Conservation (phyloP, 1,140 invertebrate species). For the Papilio polyxenes region DNA sequence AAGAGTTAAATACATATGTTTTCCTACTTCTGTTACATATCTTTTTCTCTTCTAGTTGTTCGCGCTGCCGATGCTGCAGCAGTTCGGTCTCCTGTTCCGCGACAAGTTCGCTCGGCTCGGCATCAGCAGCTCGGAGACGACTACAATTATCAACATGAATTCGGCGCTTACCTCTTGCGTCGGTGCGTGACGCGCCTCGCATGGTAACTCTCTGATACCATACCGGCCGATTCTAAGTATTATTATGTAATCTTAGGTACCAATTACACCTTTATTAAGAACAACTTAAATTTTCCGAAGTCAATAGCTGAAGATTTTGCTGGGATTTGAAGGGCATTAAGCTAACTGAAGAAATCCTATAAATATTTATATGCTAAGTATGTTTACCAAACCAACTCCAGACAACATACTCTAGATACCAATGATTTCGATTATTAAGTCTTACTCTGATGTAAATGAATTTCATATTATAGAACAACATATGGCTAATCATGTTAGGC, state of each 20-base stretch:
- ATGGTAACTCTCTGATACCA: constrained; percentile 72
- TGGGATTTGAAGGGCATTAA: not conserved
- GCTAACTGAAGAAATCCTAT: not conserved
- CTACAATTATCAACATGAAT: constrained; percentile 85
- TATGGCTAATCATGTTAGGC: no score
- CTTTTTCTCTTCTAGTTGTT: constrained; percentile 79
- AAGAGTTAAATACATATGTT: no score
- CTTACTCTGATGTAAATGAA: no score
- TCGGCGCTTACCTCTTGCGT: constrained; percentile 83
- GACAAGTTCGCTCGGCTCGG: constrained; percentile 81
- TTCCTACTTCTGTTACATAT: no score
- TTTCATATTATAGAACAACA: no score
- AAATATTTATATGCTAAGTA: not conserved
- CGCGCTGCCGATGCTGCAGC: constrained; percentile 83
- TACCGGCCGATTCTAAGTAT: constrained; percentile 52
- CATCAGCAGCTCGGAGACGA: constrained; percentile 82
- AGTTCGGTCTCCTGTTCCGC: constrained; percentile 85
- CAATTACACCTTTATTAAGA: not conserved
- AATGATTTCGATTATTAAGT: no score
- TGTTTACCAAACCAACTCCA: not conserved
- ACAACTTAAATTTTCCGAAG: not conserved
- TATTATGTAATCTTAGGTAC: constrained; percentile 15
- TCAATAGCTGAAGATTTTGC: not conserved
- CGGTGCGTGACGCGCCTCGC: constrained; percentile 78
- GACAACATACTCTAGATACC: no score